Base-by-base conservation (phyloP, 2,888 invertebrate genomes). In the Nematopogon swammerdamellus region DNA sequence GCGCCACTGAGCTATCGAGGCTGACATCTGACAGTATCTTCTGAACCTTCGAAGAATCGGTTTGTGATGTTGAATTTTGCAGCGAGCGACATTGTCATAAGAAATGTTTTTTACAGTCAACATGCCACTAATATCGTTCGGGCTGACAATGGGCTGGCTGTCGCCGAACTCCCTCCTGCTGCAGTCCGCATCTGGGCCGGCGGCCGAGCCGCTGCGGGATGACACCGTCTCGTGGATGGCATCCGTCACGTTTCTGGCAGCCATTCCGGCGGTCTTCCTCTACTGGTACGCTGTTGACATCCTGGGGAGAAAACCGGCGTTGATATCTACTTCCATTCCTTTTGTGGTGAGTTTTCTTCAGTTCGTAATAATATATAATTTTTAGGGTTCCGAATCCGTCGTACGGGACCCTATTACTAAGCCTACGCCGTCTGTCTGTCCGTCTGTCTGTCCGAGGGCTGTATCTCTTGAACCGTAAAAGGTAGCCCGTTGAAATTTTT, bases 71-170 rank as follows among this genome's bases (percentile, higher is more conserved):
- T n/a, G n/a, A n/a, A n/a, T n/a, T n/a, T n/a, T n/a, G n/a, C n/a
- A n/a, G n/a, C n/a, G n/a, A n/a, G n/a, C n/a, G n/a, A n/a, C n/a
- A n/a, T n/a, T n/a, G n/a, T n/a, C n/a, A n/a, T n/a, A n/a, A n/a
- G n/a, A n/a, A n/a, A n/a, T n/a, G n/a, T 19, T 20, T 42, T 19
- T 46, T 19, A 3, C 67, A 77, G 77, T 77, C 49, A 77, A 77
- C 6, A 72, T 77, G 14, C 77, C 77, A 0, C 62, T 77, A 3
- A 59, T 77, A 3, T 75, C 68, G 55, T 77, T 77, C 59, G 77
- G 77, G 44, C 77, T 77, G 77, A 66, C 76, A 18, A 77, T 77
- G 54, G 77, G 77, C 25, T 77, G 77, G 77, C 49, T 79, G 42
- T 77, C 77, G 0, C 77, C 77, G n/a, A 79, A 77, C 77, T 66